These are phyloP conservation scores for Pseudomyrmex flavicornis DNA, from an alignment of 1,140 invertebrate species.

Conservation along the genomic window DNA sequence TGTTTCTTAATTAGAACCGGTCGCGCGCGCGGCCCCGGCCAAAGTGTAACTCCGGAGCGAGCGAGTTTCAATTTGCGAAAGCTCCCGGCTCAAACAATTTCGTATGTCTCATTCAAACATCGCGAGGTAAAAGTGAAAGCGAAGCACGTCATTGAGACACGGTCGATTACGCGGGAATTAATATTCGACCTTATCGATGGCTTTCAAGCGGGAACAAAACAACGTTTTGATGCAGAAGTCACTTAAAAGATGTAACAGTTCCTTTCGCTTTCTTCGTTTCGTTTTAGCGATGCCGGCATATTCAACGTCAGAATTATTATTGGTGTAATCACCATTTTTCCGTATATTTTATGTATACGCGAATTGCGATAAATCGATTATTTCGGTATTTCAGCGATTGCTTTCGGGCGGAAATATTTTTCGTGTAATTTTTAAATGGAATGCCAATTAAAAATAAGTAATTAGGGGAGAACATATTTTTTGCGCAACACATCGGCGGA, in stretches of 20 bases:
- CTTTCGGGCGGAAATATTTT: not conserved
- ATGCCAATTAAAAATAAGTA: conserved; percentile 11
- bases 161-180: conserved; percentile 33
- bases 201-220: not conserved
- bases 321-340: not conserved
- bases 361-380: not conserved
- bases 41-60: conserved; percentile 53
- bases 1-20: conserved; percentile 72
- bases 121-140: conserved; percentile 46
- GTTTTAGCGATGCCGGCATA: not conserved
- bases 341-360: not conserved
- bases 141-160: conserved; percentile 14
- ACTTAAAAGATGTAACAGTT: not conserved
- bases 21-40: conserved; percentile 1
- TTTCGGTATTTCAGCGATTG: not conserved
- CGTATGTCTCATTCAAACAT: conserved; percentile 30
- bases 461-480: conserved; percentile 46
- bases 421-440: conserved; percentile 18
- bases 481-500: conserved; percentile 44
- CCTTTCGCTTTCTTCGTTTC: not conserved
- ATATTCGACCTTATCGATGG: not conserved
- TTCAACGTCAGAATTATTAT: not conserved
- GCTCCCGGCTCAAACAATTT: conserved; percentile 22
- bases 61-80: conserved; percentile 41
- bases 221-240: not conserved